Evolutionary conservation across 2,888 invertebrate species (phyloP).

Genomic region (Ecliptopera silaceata): DNA sequence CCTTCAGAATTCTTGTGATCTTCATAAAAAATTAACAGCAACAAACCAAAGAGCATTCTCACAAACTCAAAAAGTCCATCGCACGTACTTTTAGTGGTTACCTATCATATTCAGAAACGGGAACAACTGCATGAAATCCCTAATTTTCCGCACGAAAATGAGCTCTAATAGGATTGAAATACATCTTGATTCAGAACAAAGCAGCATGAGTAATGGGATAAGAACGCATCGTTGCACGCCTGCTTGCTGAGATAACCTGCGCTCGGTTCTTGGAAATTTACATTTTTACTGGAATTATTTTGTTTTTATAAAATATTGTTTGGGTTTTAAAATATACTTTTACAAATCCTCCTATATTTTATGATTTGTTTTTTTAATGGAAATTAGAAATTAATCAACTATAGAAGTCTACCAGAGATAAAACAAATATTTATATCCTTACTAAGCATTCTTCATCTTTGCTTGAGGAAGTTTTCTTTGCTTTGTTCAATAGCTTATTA

Average conservation of each 20-base stretch:
- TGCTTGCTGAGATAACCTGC: conserved; percentile 22
- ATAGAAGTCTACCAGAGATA: no score
- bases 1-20: no score
- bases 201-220: conserved; percentile 24
- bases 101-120: neutral
- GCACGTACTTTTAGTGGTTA: neutral
- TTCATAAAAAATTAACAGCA: neutral
- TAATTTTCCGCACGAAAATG: conserved; percentile 1
- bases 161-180: conserved; percentile 16
- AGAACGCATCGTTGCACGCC: conserved; percentile 25
- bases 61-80: neutral
- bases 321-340: neutral
- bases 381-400: no score
- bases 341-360: no score
- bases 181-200: conserved; percentile 24
- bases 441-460: no score
- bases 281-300: conserved; percentile 1
- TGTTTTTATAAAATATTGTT: neutral
- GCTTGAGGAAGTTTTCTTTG: no score
- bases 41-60: neutral
- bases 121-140: neutral
- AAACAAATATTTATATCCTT: no score
- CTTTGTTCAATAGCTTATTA: no score
- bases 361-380: no score
- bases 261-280: conserved; percentile 1